Evolutionary conservation across 1,140 invertebrate genomes (phyloP).

Genomic region (Sweltsa coloradensis): DNA sequence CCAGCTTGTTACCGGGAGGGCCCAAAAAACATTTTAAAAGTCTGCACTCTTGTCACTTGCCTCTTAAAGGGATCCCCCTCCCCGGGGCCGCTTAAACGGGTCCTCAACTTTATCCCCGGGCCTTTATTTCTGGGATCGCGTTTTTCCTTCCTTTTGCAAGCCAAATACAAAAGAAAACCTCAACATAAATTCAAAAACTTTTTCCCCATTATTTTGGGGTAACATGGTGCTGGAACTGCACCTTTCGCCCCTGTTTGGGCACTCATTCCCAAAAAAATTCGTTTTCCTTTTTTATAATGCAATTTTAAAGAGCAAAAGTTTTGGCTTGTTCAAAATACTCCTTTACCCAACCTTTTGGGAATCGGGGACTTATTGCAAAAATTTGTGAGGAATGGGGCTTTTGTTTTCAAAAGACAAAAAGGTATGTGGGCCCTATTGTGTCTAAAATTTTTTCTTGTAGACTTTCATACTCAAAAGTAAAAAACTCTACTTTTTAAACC

Average conservation of each 20-base stretch:
- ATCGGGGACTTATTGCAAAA: constrained; percentile 55
- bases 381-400: constrained; percentile 52
- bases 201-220: constrained; percentile 59
- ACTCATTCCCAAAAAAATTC: constrained; percentile 52
- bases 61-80: constrained; percentile 47
- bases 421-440: constrained; percentile 45
- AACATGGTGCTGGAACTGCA: constrained; percentile 61
- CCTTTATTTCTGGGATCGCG: constrained; percentile 49
- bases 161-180: constrained; percentile 36
- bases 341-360: constrained; percentile 59
- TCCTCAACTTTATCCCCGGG: constrained; percentile 42
- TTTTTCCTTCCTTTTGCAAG: constrained; percentile 46
- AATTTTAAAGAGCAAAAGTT: constrained; percentile 62
- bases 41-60: constrained; percentile 38
- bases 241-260: constrained; percentile 46
- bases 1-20: constrained; percentile 43
- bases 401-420: constrained; percentile 54
- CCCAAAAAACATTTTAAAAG: constrained; percentile 22
- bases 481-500: no score
- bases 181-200: constrained; percentile 57
- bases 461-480: constrained; percentile 4
- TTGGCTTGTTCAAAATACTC: constrained; percentile 57
- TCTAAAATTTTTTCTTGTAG: constrained; percentile 9
- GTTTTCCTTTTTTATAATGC: constrained; percentile 47
- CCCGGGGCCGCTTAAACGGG: constrained; percentile 42